Base-by-base conservation (phyloP, 1,140 invertebrate genomes). In the Drosophila arawakana region DNA sequence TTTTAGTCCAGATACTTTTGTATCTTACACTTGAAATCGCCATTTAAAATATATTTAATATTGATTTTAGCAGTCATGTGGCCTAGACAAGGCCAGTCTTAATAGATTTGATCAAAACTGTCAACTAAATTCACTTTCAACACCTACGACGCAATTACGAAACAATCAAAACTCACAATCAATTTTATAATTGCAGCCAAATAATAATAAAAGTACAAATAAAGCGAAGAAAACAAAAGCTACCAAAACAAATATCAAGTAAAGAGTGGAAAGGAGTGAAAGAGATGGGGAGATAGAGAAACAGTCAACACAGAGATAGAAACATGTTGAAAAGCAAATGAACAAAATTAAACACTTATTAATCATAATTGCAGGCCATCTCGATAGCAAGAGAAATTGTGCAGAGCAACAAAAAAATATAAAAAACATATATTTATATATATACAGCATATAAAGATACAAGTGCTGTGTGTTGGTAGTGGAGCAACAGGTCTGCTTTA, bases 341-440 rank as follows among this genome's bases (percentile, higher is more conserved):
- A 71, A 78, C 25, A 62, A 66, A 66, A 70, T 68, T 39, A 89
- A 69, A 72, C 75, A 79, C 76, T 86, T 78, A 78, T 76, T 73
- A 89, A 89, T 76, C 70, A 74, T 89, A 89, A 89, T 89, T 84
- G 84, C 80, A 81, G 84, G 63, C 54, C 83, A 59, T 61, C 65
- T 43, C 55, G 49, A 44, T 59, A 30, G 66, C 73, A 34, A 80
- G 82, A 73, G 75, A 85, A 85, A 85, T 76, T 73, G 58, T 68
- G 18, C 30, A 73, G 47, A 67, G 47, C 13, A 55, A 5, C 46
- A 10, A 11, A 18, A 13, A 39, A 61, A 73, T 49, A 58, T 39
- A 49, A 21, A 21, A 21, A 21, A 21, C 0, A 21, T 69, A 60
- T 68, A 55, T 30, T 30, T 54, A 52, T 58, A 43, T 46, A 47